Percentiles rank a stretch among this genome's conserved stretches.
Evolutionary conservation across 2,113 vertebrate genomes (phyloP).

Genomic region (Phyllopteryx taeniolatus): DNA sequence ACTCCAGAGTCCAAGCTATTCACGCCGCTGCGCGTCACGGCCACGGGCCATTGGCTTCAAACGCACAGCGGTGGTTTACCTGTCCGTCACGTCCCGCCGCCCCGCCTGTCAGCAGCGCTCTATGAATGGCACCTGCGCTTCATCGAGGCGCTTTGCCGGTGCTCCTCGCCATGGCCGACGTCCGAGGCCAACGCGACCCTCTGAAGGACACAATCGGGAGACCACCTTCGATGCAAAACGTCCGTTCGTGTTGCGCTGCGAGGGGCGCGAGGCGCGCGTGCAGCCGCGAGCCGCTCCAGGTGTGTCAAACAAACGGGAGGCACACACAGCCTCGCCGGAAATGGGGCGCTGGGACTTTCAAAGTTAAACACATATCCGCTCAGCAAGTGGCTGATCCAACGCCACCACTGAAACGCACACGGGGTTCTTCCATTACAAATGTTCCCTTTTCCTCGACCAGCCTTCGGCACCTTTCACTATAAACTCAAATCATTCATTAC

Average conservation of each 20-base stretch:
- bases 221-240: neutral
- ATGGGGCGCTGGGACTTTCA: conserved; percentile 23
- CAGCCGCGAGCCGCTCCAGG: conserved; percentile 46
- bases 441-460: too few species aligned
- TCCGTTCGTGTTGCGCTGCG: conserved; percentile 47
- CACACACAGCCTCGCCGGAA: conserved; percentile 42
- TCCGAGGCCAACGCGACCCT: neutral
- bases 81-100: conserved; percentile 64
- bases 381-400: neutral
- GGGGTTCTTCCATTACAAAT: too few species aligned
- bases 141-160: conserved; percentile 9
- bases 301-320: conserved; percentile 27
- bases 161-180: conserved; percentile 34
- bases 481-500: too few species aligned
- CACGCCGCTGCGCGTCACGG: conserved; percentile 19
- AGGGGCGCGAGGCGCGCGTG: conserved; percentile 52
- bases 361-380: conserved; percentile 18
- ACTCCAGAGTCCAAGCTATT: conserved; percentile 43
- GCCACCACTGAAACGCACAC: neutral
- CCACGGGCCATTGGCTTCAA: conserved; percentile 24
- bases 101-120: conserved; percentile 53
- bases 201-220: neutral
- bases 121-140: conserved; percentile 36
- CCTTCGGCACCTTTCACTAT: too few species aligned
- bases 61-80: conserved; percentile 39